phyloP scores from a whole-genome alignment of 1,140 invertebrate species.

The Zaprionus davidi region DNA sequence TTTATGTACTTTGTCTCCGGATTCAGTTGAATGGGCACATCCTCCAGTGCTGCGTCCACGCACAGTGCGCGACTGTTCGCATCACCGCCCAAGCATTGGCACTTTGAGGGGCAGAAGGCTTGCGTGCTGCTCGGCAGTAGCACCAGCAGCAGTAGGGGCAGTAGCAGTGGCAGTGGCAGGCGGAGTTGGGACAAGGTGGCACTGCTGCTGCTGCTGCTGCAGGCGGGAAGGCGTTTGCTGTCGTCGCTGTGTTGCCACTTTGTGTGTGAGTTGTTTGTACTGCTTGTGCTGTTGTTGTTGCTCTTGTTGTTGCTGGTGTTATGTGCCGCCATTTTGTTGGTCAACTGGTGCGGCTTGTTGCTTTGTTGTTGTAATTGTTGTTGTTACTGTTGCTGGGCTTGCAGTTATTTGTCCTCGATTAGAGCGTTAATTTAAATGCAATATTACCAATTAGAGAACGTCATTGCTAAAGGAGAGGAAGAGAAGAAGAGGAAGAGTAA shows the following conservation, averaged over 20 bases:
- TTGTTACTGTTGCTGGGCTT: conserved; percentile 17
- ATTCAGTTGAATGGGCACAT: conserved; percentile 94
- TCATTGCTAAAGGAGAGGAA: conserved; percentile 21
- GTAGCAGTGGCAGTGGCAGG: not conserved
- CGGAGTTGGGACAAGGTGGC: not conserved
- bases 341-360: conserved; percentile 16
- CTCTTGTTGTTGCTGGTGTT: not conserved
- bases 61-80: conserved; percentile 91
- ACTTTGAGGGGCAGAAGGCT: conserved; percentile 91
- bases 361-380: conserved; percentile 12
- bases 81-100: conserved; percentile 88
- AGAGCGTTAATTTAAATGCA: conserved; percentile 13
- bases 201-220: not conserved
- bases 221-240: conserved; percentile 13
- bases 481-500: not conserved
- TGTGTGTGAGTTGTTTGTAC: conserved; percentile 41
- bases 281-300: conserved; percentile 15
- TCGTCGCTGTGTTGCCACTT: conserved; percentile 39
- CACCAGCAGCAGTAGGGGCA: conserved; percentile 27
- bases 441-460: conserved; percentile 42
- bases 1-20: conserved; percentile 92
- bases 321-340: conserved; percentile 41
- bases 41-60: conserved; percentile 90
- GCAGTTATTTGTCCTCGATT: conserved; percentile 42
- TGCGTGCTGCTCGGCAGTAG: conserved; percentile 71